Base-by-base conservation (phyloP, 2,888 invertebrate species). In the Ectemnius lituratus region DNA sequence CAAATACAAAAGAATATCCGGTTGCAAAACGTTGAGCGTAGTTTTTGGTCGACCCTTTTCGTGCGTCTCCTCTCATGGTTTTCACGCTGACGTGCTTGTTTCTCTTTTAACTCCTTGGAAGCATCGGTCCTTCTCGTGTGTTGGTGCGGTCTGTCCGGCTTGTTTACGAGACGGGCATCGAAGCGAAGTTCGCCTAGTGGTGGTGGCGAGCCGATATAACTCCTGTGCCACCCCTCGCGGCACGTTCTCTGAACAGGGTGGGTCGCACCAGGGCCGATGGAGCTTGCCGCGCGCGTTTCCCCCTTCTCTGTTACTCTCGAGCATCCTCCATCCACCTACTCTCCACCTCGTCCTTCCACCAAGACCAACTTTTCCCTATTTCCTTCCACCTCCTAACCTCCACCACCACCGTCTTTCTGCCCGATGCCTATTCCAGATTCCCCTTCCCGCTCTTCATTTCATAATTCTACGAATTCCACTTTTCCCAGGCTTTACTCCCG, bases 101-200 rank as follows among this genome's bases (percentile, higher is more conserved):
- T 27, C 68, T 73, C 61, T 62, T 62, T 57, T 58, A 61, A 58
- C 62, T 47, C 16, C 61, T 68, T 46, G 61, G 23, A 23, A 23
- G 23, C 23, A 23, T 23, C 23, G 62, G 27, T 59, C 62, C 69
- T 20, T 58, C 62, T 76, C 78, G 77, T 73, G 75, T 78, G 81
- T 73, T 78, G 76, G 79, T 77, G 81, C 66, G 81, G 79, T 82
- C 77, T 73, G 74, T 73, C 79, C 77, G 76, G 85, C 85, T 87
- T 87, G 85, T 86, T 87, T 86, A 86, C 86, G 85, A 84, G 85
- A 73, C 72, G 79, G 77, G 78, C 85, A 84, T 76, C 86, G 83
- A 80, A 81, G 85, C 80, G 85, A 80, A 82, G 75, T 82, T 84
- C 79, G 81, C 75, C 77, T 63, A 49, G 62, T 58, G 77, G 71